A percentile compares a stretch with the other conserved stretches of the same genome.
phyloP scores from a whole-genome alignment of 2,888 invertebrate genomes.

The Neoascia interrupta region DNA sequence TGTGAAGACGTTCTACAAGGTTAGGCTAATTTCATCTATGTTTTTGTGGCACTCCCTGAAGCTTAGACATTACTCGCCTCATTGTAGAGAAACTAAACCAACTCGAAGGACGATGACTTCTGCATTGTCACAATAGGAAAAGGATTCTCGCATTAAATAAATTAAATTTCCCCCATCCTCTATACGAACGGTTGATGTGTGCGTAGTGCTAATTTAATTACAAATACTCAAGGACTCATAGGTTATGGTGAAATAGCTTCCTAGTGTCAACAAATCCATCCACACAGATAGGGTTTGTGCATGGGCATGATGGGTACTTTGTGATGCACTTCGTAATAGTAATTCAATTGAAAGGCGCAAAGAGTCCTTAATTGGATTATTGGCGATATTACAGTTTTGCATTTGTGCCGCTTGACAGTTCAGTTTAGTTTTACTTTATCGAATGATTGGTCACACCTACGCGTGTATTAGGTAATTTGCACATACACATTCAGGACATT shows the following conservation, averaged over 20 bases:
- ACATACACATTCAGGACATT: neutral
- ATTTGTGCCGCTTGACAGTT: conserved; percentile 15
- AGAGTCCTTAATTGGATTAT: conserved; percentile 66
- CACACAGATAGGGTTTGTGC: neutral
- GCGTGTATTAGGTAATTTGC: neutral
- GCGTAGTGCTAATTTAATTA: conserved; percentile 39
- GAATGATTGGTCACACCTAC: conserved; percentile 31
- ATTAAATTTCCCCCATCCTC: too few species aligned
- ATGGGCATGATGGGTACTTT: conserved; percentile 1
- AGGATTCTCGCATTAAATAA: conserved; percentile 7
- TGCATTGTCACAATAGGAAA: conserved; percentile 4
- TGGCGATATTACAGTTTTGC: conserved; percentile 50
- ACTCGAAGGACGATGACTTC: neutral
- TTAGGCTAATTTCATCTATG: conserved; percentile 39
- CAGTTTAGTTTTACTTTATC: conserved; percentile 51
- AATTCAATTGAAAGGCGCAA: conserved; percentile 59
- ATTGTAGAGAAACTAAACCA: neutral
- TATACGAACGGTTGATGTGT: neutral
- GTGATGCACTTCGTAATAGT: conserved; percentile 50
- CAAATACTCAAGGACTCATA: conserved; percentile 21
- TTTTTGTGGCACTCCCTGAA: neutral
- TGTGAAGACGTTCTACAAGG: conserved; percentile 34
- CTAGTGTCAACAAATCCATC: conserved; percentile 35
- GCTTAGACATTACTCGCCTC: too few species aligned
- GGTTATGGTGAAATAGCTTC: neutral